Conservation (phyloP, 1,140 invertebrate genomes). For the Gryon sp. region DNA sequence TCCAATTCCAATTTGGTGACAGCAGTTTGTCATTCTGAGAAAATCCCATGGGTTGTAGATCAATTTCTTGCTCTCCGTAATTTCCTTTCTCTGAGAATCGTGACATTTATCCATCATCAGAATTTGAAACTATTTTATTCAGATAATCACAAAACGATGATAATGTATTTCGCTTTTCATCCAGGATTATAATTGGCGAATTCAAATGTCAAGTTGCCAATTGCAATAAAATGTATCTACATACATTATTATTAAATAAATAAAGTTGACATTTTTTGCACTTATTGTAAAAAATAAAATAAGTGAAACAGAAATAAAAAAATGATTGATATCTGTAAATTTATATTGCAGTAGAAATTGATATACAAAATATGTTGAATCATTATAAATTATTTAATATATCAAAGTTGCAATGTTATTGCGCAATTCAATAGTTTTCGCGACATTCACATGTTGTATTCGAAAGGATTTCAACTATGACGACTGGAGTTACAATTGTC, state of each 20-base stretch:
- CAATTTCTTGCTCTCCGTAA: slow-evolving; percentile 13
- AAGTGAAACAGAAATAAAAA: no score
- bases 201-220: no score
- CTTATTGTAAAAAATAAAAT: no score
- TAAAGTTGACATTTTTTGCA: no score
- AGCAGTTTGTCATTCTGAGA: slow-evolving; percentile 13
- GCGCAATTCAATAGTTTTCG: not conserved
- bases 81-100: not conserved
- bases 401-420: not conserved
- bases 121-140: not conserved
- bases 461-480: slow-evolving; percentile 14
- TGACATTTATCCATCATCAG: slow-evolving; percentile 16
- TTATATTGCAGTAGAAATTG: no score
- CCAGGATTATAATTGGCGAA: no score
- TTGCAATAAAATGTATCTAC: no score
- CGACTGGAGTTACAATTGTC: slow-evolving; percentile 29
- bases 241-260: no score
- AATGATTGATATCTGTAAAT: no score
- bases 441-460: slow-evolving; percentile 6
- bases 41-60: slow-evolving; percentile 14
- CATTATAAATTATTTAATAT: not conserved
- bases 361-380: no score
- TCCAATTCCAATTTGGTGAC: slow-evolving; percentile 43
- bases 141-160: slow-evolving; percentile 6
- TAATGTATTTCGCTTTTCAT: no score